phyloP scores from a whole-genome alignment of 1,140 invertebrate genomes.

The Uloborus diversus region DNA sequence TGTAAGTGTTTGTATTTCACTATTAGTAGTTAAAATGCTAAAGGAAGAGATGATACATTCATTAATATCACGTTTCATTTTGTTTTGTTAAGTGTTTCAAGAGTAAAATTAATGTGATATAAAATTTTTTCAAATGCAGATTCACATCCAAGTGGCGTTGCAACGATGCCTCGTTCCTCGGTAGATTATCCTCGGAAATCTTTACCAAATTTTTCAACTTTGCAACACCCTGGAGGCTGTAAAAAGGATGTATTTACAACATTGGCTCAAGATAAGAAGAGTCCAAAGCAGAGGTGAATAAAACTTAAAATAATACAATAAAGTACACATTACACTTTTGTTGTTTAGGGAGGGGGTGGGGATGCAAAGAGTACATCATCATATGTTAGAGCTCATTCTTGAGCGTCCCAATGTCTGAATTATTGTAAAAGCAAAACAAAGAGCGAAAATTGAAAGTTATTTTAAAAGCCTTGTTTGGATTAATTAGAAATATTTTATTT shows the following conservation, averaged over 20 bases:
- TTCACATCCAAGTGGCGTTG: slow-evolving; percentile 30
- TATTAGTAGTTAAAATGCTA: neutral
- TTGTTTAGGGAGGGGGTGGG: no score
- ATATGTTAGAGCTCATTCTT: no score
- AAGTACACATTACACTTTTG: no score
- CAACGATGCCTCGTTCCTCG: slow-evolving; percentile 34
- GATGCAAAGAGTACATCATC: no score
- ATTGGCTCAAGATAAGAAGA: slow-evolving; percentile 17
- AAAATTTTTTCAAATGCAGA: neutral
- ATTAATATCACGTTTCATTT: neutral
- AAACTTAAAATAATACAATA: no score
- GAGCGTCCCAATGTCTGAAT: no score
- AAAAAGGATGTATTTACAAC: neutral
- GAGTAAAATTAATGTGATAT: neutral
- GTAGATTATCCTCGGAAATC: slow-evolving; percentile 49
- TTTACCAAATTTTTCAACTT: slow-evolving; percentile 33
- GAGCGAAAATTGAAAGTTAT: no score
- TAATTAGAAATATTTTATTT: no score
- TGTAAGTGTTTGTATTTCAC: no score
- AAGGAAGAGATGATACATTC: neutral
- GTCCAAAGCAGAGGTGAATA: slow-evolving; percentile 1
- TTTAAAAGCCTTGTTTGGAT: no score
- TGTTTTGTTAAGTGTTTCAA: neutral
- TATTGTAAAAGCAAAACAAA: no score
- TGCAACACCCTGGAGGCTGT: slow-evolving; percentile 21